Evolutionary conservation across 2,797 vertebrate species (phyloP).

Genomic region (Selene dorsalis): DNA sequence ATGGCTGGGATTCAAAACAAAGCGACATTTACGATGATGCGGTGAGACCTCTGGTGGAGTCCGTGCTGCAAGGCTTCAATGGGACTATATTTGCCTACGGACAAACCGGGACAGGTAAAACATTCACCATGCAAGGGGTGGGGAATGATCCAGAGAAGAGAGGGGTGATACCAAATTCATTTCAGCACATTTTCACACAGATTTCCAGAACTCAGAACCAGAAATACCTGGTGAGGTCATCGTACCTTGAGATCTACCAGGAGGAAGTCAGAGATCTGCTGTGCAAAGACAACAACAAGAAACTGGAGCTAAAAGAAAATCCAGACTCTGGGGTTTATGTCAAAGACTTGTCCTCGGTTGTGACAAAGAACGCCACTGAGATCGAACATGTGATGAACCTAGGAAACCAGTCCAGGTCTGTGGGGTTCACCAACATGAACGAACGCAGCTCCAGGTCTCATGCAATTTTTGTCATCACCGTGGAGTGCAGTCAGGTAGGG

Average conservation of each 20-base stretch:
- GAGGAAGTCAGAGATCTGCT: slow-evolving; percentile 96
- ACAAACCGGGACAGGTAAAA: slow-evolving; percentile 97
- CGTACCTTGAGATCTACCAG: slow-evolving; percentile 98
- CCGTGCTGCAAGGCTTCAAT: slow-evolving; percentile 93
- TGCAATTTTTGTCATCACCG: slow-evolving; percentile 93
- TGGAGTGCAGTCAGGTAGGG: slow-evolving; percentile 94
- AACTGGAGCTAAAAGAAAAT: slow-evolving; percentile 94
- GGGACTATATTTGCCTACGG: slow-evolving; percentile 96
- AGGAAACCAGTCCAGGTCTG: slow-evolving; percentile 92
- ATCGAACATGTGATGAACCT: slow-evolving; percentile 97
- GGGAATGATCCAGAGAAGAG: slow-evolving; percentile 89
- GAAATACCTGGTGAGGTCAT: slow-evolving; percentile 96
- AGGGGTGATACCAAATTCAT: slow-evolving; percentile 94
- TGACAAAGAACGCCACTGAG: slow-evolving; percentile 95
- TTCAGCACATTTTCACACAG: slow-evolving; percentile 96
- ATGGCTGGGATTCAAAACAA: slow-evolving; percentile 90
- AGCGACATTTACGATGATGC: slow-evolving; percentile 93
- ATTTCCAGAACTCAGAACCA: slow-evolving; percentile 96
- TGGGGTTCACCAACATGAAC: slow-evolving; percentile 97
- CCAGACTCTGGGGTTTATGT: slow-evolving; percentile 93
- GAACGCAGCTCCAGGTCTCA: slow-evolving; percentile 96
- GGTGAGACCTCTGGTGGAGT: slow-evolving; percentile 93
- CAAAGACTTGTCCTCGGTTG: slow-evolving; percentile 93
- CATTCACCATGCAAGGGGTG: slow-evolving; percentile 95
- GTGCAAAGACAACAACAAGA: slow-evolving; percentile 92